Evolutionary conservation across 2,888 invertebrate species (phyloP).

Genomic region (Augiades crinisus): DNA sequence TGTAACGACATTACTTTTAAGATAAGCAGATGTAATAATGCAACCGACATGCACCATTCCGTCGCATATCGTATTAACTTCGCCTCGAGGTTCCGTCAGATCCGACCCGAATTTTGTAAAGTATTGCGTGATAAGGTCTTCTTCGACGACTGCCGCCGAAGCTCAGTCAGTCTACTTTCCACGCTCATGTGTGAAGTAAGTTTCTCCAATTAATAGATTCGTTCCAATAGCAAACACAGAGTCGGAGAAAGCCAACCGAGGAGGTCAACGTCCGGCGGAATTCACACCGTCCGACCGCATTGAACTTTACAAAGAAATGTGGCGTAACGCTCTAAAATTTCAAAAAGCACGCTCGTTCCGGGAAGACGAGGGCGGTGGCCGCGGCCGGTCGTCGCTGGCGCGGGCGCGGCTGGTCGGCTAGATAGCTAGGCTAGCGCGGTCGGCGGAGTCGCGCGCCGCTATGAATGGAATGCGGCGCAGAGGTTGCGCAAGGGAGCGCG

Average conservation of each 20-base stretch:
- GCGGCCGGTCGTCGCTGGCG: conserved; percentile 7
- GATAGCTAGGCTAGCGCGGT: conserved; percentile 32
- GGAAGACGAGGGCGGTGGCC: conserved; percentile 47
- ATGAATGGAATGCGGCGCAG: conserved; percentile 79
- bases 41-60: not conserved
- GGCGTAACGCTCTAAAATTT: conserved; percentile 75
- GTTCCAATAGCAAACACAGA: conserved; percentile 79
- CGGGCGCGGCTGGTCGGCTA: conserved; percentile 22
- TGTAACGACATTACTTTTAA: not conserved
- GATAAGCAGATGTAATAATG: not conserved
- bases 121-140: not conserved
- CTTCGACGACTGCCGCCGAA: not conserved
- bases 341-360: conserved; percentile 66
- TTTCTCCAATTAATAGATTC: conserved; percentile 82
- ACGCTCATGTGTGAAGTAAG: conserved; percentile 79
- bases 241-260: conserved; percentile 73
- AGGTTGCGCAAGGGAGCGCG: conserved; percentile 74
- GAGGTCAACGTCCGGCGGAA: conserved; percentile 75
- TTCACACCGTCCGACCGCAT: conserved; percentile 70
- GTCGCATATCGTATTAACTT: not conserved
- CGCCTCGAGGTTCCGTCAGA: not conserved
- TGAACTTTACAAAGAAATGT: conserved; percentile 76
- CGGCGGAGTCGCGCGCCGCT: conserved; percentile 50
- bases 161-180: conserved; percentile 65
- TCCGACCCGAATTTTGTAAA: not conserved